These are phyloP conservation scores for Lampris megalopsis DNA, from an alignment of 2,113 vertebrate species.

Conservation along the genomic window DNA sequence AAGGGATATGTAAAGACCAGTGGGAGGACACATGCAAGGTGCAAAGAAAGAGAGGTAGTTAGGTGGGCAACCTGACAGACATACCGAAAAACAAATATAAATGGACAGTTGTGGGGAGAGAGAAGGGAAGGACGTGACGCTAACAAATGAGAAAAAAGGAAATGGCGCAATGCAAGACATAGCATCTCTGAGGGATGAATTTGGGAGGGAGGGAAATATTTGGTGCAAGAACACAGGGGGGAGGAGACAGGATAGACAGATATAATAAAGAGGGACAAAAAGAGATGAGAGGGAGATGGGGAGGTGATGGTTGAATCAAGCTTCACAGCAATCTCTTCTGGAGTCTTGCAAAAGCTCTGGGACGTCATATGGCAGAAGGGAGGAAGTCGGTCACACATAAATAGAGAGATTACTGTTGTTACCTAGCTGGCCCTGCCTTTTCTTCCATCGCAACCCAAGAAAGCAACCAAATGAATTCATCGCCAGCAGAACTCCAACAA, in stretches of 20 bases:
- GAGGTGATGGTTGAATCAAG: constrained; percentile 74
- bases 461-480: constrained; percentile 77
- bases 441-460: constrained; percentile 75
- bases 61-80: constrained; percentile 41
- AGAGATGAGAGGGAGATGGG: constrained; percentile 49
- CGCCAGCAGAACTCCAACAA: constrained; percentile 79
- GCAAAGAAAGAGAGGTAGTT: constrained; percentile 34
- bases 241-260: constrained; percentile 52
- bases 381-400: constrained; percentile 28
- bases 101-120: constrained; percentile 44
- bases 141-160: constrained; percentile 63
- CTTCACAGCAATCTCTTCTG: constrained; percentile 59
- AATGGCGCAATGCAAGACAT: constrained; percentile 58
- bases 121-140: constrained; percentile 43
- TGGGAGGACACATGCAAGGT: constrained; percentile 40
- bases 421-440: constrained; percentile 69
- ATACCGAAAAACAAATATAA: constrained; percentile 41
- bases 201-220: constrained; percentile 46
- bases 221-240: constrained; percentile 57
- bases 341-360: constrained; percentile 32
- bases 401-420: constrained; percentile 31
- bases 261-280: constrained; percentile 20
- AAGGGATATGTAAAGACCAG: constrained; percentile 14
- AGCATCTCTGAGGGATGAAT: constrained; percentile 61
- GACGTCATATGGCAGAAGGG: constrained; percentile 36